phyloP scores from a whole-genome alignment of 1,140 invertebrate species.

The Uloborus diversus region DNA sequence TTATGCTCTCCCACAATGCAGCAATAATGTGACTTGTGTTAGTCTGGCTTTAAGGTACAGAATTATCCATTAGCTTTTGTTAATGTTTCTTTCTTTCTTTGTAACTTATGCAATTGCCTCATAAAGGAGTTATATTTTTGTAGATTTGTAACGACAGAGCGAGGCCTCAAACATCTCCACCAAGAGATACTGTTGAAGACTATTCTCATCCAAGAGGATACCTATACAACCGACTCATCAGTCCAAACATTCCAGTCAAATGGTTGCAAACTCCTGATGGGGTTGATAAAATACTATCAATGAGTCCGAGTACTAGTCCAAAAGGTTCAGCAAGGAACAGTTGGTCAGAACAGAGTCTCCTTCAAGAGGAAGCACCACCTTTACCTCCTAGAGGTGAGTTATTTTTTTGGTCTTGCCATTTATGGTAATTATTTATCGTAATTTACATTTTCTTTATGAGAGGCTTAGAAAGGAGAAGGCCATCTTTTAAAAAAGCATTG shows the following conservation, averaged over 20 bases:
- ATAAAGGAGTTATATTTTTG: too few relatives aligned
- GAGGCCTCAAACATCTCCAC: conserved; percentile 22
- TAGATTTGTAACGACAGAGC: conserved; percentile 34
- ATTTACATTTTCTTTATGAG: too few relatives aligned
- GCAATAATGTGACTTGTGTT: too few relatives aligned
- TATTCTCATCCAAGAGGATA: conserved; percentile 71
- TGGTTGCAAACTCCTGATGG: conserved; percentile 68
- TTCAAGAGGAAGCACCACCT: conserved; percentile 70
- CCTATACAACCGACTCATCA: conserved; percentile 71
- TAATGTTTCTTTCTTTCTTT: too few relatives aligned
- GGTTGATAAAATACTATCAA: conserved; percentile 56
- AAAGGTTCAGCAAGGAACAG: conserved; percentile 66
- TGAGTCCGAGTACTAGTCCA: conserved; percentile 19
- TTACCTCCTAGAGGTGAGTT: conserved; percentile 72
- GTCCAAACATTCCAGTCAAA: conserved; percentile 69
- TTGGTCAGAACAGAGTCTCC: conserved; percentile 69
- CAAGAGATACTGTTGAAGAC: conserved; percentile 41
- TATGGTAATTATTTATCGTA: too few relatives aligned
- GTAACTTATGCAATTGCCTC: too few relatives aligned
- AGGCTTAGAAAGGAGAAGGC: too few relatives aligned
- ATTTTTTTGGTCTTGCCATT: too few relatives aligned
- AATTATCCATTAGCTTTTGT: too few relatives aligned
- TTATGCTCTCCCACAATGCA: too few relatives aligned
- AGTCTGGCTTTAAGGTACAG: too few relatives aligned
- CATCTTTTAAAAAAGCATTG: too few relatives aligned